Conservation (phyloP, 2,113 vertebrate species). For the Lepisosteus osseus region DNA sequence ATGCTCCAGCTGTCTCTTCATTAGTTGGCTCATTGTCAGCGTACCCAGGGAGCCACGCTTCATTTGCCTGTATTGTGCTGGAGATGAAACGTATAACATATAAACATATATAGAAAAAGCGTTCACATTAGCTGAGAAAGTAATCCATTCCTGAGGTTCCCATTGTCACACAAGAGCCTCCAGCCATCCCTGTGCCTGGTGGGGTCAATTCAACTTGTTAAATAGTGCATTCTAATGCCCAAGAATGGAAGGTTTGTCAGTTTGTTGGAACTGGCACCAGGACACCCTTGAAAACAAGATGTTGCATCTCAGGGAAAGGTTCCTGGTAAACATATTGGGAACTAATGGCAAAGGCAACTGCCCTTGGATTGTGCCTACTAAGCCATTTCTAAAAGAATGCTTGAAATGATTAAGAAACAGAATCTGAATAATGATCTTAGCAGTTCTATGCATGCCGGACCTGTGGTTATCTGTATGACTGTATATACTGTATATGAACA, state of each 20-base stretch:
- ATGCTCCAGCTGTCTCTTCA: conserved; percentile 97
- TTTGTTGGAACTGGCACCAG: background rate
- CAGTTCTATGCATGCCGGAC: no score
- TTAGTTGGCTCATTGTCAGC: conserved; percentile 94
- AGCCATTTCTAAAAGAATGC: no score
- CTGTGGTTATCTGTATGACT: no score
- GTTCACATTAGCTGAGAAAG: background rate
- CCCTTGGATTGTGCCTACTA: no score
- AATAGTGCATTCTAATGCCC: background rate
- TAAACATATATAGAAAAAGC: conserved; percentile 20
- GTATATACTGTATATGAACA: no score
- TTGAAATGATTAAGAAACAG: no score
- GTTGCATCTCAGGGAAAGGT: background rate
- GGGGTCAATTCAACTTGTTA: background rate
- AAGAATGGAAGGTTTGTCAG: no score
- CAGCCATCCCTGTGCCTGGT: background rate
- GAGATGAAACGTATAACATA: conserved; percentile 35
- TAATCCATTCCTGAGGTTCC: background rate
- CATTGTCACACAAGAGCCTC: background rate
- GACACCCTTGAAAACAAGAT: conserved; percentile 2
- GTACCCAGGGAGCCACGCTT: conserved; percentile 95
- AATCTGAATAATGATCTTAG: no score
- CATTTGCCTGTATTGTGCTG: conserved; percentile 96
- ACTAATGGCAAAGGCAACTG: no score
- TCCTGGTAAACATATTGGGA: no score